A percentile compares a stretch with the other conserved stretches of the same genome.
These are phyloP conservation scores for Pardosa pseudoannulata DNA, from an alignment of 2,888 invertebrate species.

Conservation along the genomic window DNA sequence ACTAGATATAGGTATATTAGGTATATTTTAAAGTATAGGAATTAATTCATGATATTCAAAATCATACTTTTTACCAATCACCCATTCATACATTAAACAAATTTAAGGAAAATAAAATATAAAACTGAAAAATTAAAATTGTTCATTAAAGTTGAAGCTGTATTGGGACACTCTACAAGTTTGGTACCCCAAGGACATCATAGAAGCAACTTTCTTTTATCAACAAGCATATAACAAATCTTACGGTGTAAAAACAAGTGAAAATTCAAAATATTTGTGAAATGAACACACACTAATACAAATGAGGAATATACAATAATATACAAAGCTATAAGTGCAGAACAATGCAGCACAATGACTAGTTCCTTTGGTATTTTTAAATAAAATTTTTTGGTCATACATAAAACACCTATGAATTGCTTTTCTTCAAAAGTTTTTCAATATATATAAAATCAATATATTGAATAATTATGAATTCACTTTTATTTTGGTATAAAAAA, in stretches of 20 bases:
- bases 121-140: too few relatives aligned
- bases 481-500: too few relatives aligned
- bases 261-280: constrained; percentile 21
- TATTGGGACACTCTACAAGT: too few relatives aligned
- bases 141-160: too few relatives aligned
- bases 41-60: too few relatives aligned
- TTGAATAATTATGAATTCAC: too few relatives aligned
- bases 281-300: constrained; percentile 45
- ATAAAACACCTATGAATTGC: not conserved
- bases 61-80: too few relatives aligned
- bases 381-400: constrained; percentile 43
- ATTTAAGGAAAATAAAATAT: too few relatives aligned
- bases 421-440: not conserved
- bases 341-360: constrained; percentile 63
- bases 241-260: constrained; percentile 22
- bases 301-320: constrained; percentile 57
- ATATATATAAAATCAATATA: not conserved
- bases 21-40: too few relatives aligned
- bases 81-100: too few relatives aligned
- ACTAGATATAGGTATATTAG: too few relatives aligned
- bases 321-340: constrained; percentile 59
- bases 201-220: not conserved
- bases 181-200: too few relatives aligned
- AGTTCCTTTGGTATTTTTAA: constrained; percentile 67
- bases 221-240: constrained; percentile 4